A percentile compares a stretch with the other conserved stretches of the same genome.
Conservation (phyloP, 2,113 vertebrate species). For the Hoplias malabaricus region DNA sequence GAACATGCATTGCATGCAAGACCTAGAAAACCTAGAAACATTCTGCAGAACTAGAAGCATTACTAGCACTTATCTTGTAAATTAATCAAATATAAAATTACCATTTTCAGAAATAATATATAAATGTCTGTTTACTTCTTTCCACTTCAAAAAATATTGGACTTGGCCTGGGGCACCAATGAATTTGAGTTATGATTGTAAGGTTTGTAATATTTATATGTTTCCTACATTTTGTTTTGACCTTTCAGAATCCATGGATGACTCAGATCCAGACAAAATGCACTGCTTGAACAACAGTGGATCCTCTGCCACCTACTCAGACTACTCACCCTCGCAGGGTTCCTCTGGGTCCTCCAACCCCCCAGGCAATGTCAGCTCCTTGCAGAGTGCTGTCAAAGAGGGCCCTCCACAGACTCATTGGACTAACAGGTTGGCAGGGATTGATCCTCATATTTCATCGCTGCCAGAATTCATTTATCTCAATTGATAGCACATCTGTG, state of each 20-base stretch:
- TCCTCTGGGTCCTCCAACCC: slow-evolving; percentile 96
- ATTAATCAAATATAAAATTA: too few relatives aligned
- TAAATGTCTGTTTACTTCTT: too few relatives aligned
- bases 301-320: slow-evolving; percentile 98
- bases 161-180: too few relatives aligned
- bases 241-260: slow-evolving; percentile 90
- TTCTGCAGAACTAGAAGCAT: too few relatives aligned
- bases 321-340: slow-evolving; percentile 98
- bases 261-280: slow-evolving; percentile 95
- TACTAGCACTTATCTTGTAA: too few relatives aligned
- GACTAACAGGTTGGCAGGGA: slow-evolving; percentile 88
- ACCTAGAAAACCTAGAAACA: too few relatives aligned
- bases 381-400: slow-evolving; percentile 88
- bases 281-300: slow-evolving; percentile 98
- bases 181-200: not conserved
- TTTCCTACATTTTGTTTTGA: slow-evolving; percentile 29
- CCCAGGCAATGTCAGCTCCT: slow-evolving; percentile 83
- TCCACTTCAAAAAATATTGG: too few relatives aligned
- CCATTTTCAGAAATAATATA: too few relatives aligned
- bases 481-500: not conserved
- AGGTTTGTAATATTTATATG: slow-evolving; percentile 4
- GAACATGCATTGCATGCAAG: too few relatives aligned
- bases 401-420: slow-evolving; percentile 90
- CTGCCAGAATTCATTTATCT: slow-evolving; percentile 23
- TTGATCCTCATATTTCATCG: not conserved